These are phyloP conservation scores for Albula goreensis DNA, from an alignment of 2,113 vertebrate genomes.

Conservation along the genomic window DNA sequence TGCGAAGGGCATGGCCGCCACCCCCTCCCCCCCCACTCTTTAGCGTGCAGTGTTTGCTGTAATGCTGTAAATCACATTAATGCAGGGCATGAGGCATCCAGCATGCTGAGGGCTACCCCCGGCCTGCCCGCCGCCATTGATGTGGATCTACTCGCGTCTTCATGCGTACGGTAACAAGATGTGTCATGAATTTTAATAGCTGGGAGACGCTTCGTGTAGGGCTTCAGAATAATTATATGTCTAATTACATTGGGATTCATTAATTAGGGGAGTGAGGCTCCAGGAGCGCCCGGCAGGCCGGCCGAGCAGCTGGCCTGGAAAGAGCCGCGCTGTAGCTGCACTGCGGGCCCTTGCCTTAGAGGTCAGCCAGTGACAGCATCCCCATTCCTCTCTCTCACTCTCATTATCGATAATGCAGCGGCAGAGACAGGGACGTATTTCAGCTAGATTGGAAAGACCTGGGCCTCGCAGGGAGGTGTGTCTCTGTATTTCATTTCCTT, in stretches of 20 bases:
- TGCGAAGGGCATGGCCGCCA: not conserved
- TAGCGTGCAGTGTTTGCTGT: too few relatives aligned
- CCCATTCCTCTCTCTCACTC: too few relatives aligned
- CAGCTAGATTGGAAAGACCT: too few relatives aligned
- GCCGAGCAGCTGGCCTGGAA: not conserved
- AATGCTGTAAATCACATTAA: not conserved
- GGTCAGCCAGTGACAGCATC: too few relatives aligned
- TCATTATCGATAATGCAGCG: too few relatives aligned
- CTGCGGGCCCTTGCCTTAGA: too few relatives aligned
- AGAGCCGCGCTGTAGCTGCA: not conserved
- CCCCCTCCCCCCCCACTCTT: not conserved
- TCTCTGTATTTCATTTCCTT: too few relatives aligned
- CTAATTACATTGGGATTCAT: not conserved
- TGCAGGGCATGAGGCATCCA: not conserved
- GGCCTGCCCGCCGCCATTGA: not conserved
- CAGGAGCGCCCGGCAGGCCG: not conserved
- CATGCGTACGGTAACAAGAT: not conserved
- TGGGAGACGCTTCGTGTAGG: not conserved
- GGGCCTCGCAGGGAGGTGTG: too few relatives aligned
- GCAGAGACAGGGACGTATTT: too few relatives aligned
- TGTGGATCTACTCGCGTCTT: not conserved
- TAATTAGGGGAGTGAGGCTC: not conserved
- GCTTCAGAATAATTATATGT: not conserved
- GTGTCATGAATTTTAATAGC: slow-evolving; percentile 1
- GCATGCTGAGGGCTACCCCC: not conserved